Base-by-base conservation (phyloP, 2,797 vertebrate genomes). In the Chaenodraco wilsoni region DNA sequence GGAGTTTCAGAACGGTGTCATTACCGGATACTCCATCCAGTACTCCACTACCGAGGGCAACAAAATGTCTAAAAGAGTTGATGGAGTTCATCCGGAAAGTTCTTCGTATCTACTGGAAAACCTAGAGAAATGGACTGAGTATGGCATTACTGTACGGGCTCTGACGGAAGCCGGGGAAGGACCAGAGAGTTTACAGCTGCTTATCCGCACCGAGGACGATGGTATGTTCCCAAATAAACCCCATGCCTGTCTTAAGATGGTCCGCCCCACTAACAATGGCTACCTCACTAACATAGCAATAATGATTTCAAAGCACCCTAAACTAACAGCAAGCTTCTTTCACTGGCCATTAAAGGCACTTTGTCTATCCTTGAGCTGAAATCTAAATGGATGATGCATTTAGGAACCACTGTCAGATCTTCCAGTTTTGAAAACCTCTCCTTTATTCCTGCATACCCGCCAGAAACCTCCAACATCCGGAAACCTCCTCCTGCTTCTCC, bases 161-260 rank as follows among this genome's bases (percentile, higher is more conserved):
- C 95, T 95, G 91, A 98, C 97, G 69, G 96, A 96, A 87, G 96
- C 96, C 56, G 97, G 97, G 85, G 96, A 96, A 44, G 97, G 98
- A 93, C 97, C 97, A 9, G 96, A 97, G 92, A 98, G 97, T 91
- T 94, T 97, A 83, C 96, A 97, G 84, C 92, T 97, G 90, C 94
- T 97, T 92, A 95, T 97, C 94, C 96, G 96, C 93, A 99, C 97
- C 56, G 96, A 99, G 95, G 98, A 99, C 96, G 97, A 99, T 95
- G 98, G 97, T 99, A 99, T 93, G 97, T 98, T 96, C 81, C 91
- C 86, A 92, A 93, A 87, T 88, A 67, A 63, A 66, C 33, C 90
- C 92, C 61, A 92, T 88, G 84, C 91, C 75, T 83, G 57, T 82
- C 27, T 78, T 85, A 80, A 61, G 85, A 88, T 60, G 70, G 50